Conservation (phyloP, 53 echinoderm and acorn worm genomes). For the Hippasteria phrygiana region DNA sequence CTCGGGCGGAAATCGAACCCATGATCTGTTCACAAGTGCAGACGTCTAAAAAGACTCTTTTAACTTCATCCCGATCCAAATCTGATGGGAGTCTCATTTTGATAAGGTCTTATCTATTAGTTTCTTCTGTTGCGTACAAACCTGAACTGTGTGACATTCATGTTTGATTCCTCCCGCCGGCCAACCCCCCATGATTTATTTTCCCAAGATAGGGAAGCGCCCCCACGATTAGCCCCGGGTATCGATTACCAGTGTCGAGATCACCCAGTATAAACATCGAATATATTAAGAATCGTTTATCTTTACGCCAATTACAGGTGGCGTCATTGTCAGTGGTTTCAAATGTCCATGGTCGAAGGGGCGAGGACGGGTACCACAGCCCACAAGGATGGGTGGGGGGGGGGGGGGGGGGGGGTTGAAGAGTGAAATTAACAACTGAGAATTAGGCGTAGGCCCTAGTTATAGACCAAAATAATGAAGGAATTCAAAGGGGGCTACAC, state of each 20-base stretch:
- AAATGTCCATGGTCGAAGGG: neutral
- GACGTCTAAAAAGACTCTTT: too few relatives aligned
- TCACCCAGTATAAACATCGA: conserved; percentile 38
- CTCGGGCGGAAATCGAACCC: too few relatives aligned
- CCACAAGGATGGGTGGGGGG: neutral
- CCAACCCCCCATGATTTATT: conserved; percentile 26
- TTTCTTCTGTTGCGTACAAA: neutral
- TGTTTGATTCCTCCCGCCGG: neutral
- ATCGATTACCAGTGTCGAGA: conserved; percentile 22
- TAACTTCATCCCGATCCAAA: too few relatives aligned
- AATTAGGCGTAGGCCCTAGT: too few relatives aligned
- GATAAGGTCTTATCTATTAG: neutral
- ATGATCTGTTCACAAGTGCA: too few relatives aligned
- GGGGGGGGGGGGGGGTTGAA: too few relatives aligned
- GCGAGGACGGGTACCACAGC: neutral
- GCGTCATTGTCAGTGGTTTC: conserved; percentile 19
- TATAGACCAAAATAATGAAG: too few relatives aligned
- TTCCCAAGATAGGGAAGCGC: conserved; percentile 32
- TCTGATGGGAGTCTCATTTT: neutral
- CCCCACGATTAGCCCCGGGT: conserved; percentile 44
- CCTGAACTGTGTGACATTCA: neutral
- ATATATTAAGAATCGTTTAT: conserved; percentile 47
- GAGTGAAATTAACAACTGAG: too few relatives aligned
- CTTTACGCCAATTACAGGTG: conserved; percentile 49
- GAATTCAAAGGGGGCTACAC: too few relatives aligned